Conservation (phyloP, 2,888 invertebrate genomes). For the Isotomurus palustris region DNA sequence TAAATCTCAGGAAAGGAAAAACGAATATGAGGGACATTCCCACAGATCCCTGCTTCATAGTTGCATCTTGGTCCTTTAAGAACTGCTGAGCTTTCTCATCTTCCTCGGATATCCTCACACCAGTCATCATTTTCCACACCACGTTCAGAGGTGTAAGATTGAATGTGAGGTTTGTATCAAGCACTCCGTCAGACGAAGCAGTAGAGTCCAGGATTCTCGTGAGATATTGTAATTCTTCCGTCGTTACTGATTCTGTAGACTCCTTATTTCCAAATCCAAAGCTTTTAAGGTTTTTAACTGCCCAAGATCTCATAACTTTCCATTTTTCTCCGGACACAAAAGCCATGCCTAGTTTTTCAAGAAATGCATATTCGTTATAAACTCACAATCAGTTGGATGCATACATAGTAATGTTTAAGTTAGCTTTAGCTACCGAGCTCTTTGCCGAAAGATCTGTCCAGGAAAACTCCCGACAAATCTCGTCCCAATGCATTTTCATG, state of each 20-base stretch:
- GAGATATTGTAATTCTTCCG: no score
- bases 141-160: neutral
- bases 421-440: no score
- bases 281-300: neutral
- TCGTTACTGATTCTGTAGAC: no score
- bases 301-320: neutral
- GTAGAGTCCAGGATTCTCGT: no score
- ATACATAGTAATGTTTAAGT: no score
- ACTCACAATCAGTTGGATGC: no score
- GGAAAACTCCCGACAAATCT: neutral
- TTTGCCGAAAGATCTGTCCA: neutral
- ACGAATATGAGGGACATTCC: neutral
- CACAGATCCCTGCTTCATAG: neutral
- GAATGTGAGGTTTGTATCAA: no score
- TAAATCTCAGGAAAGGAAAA: neutral
- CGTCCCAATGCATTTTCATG: neutral
- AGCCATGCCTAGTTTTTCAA: no score
- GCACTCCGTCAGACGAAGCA: no score
- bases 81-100: neutral
- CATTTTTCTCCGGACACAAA: neutral
- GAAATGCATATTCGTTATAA: no score
- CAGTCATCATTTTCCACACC: neutral
- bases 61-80: neutral
- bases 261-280: constrained; percentile 6
- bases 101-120: neutral